These are phyloP conservation scores for Agrypnia vestita DNA, from an alignment of 1,140 invertebrate species.

Conservation along the genomic window DNA sequence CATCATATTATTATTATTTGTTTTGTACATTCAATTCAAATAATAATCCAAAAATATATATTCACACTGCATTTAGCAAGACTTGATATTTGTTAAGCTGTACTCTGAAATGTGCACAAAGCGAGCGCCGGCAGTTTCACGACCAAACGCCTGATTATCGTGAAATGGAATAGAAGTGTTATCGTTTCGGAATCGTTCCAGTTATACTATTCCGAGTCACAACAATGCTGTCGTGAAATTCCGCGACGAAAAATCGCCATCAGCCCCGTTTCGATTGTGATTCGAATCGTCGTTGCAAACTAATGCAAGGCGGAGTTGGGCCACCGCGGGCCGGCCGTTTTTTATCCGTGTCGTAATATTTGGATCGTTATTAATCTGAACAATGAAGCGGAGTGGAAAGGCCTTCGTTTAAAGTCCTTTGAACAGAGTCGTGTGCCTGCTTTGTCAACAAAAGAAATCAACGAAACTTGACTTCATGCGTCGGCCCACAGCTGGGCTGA, in stretches of 20 bases:
- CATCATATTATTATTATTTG: no score
- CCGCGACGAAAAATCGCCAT: constrained; percentile 7
- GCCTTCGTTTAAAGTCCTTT: not conserved
- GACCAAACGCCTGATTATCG: no score
- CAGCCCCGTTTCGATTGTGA: constrained; percentile 4
- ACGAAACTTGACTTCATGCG: no score
- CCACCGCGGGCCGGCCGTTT: not conserved
- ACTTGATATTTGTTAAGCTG: no score
- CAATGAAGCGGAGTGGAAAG: constrained; percentile 2
- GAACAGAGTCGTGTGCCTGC: no score
- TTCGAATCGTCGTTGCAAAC: constrained; percentile 5
- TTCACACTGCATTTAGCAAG: no score
- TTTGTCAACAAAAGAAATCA: no score
- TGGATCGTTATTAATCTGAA: not conserved
- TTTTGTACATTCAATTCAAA: no score
- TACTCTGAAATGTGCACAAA: no score
- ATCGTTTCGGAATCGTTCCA: constrained; percentile 1
- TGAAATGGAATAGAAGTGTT: not conserved
- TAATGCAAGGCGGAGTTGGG: constrained; percentile 3
- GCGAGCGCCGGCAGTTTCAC: no score
- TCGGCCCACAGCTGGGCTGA: no score
- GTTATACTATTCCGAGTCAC: not conserved
- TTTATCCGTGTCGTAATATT: not conserved
- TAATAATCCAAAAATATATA: no score
- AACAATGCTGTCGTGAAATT: constrained; percentile 7